Percentiles rank a stretch among this genome's conserved stretches.
Evolutionary conservation across 2,113 vertebrate species (phyloP).

Genomic region (Centropus bengalensis): DNA sequence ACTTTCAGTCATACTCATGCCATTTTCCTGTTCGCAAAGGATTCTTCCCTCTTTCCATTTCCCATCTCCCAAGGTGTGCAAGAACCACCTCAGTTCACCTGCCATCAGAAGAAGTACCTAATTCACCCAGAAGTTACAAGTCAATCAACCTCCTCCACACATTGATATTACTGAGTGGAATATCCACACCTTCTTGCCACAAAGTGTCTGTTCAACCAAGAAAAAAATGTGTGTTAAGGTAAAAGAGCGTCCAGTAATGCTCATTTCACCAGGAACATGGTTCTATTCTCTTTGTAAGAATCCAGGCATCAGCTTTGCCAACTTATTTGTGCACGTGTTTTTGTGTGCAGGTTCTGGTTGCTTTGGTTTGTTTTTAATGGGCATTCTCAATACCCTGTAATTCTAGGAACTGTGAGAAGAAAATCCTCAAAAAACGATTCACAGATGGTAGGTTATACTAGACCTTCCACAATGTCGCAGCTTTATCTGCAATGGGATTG

Average conservation of each 20-base stretch:
- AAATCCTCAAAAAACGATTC: neutral
- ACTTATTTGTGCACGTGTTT: rapidly evolving
- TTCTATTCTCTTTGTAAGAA: neutral
- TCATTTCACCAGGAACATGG: neutral
- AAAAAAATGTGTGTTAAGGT: neutral
- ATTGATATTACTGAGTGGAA: neutral
- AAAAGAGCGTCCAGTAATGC: neutral
- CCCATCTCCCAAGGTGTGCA: neutral
- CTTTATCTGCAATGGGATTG: neutral
- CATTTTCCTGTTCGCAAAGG: neutral
- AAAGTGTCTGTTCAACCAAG: neutral
- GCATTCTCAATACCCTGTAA: neutral
- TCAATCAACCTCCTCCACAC: neutral
- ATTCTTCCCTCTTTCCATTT: neutral
- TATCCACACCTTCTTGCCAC: neutral
- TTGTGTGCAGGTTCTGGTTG: rapidly evolving
- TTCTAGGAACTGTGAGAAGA: neutral
- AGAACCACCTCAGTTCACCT: neutral
- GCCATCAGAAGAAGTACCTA: neutral
- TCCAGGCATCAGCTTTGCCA: neutral
- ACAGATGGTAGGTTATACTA: no score
- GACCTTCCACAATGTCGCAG: neutral
- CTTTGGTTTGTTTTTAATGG: neutral
- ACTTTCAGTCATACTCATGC: neutral
- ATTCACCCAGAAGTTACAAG: neutral